Evolutionary conservation across 2,113 vertebrate genomes (phyloP).

Genomic region (Catharus fuscescens): DNA sequence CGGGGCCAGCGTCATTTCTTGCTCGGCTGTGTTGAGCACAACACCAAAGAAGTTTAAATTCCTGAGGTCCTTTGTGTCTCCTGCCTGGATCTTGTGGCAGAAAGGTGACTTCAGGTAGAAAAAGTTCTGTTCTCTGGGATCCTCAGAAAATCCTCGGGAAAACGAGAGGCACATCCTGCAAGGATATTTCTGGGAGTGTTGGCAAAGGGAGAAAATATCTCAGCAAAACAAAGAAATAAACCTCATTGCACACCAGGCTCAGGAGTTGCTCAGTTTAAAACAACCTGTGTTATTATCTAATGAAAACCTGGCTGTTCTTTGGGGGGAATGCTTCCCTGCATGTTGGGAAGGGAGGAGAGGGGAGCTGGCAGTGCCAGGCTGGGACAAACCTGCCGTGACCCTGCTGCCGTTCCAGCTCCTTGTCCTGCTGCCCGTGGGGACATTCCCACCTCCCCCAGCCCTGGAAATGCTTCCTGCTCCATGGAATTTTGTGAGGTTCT

Average conservation of each 20-base stretch:
- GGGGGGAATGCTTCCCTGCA: background rate
- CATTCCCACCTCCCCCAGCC: background rate
- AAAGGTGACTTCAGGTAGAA: constrained; percentile 61
- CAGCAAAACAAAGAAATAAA: background rate
- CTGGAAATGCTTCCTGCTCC: rapidly evolving
- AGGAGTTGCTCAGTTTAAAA: background rate
- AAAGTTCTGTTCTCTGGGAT: constrained; percentile 23
- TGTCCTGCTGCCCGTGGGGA: rapidly evolving
- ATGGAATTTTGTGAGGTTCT: rapidly evolving
- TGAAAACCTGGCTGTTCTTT: background rate
- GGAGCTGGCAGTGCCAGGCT: background rate
- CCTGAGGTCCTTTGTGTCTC: constrained; percentile 48
- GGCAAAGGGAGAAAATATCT: background rate
- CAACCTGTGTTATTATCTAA: background rate
- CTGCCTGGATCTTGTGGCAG: constrained; percentile 21
- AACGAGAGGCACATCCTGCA: background rate
- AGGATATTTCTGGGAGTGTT: background rate
- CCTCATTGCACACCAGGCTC: background rate
- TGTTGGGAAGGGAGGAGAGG: background rate
- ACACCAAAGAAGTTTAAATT: constrained; percentile 66
- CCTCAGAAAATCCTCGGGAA: background rate
- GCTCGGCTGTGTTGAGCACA: constrained; percentile 40
- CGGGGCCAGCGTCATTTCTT: constrained; percentile 54
- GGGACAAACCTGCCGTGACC: too few species aligned
- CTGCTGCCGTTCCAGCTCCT: background rate